Evolutionary conservation across 1,140 invertebrate genomes (phyloP), one percentile per base, ranked within the genome.

Genomic region (Drosophila nannoptera): DNA sequence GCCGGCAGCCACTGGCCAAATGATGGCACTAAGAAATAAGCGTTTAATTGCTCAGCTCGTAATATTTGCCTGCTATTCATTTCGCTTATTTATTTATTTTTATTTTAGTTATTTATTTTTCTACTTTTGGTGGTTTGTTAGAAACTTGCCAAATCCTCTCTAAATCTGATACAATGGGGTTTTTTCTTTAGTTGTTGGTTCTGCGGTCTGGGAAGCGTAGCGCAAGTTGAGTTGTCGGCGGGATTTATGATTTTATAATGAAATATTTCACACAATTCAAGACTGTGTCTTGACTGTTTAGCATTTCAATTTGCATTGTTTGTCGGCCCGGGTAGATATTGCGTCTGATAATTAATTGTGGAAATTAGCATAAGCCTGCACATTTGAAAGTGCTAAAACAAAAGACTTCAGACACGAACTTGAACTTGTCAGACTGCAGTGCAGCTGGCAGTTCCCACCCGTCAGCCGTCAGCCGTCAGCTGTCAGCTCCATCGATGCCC

Each of bases 211-310:
- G 67, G 78, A 83, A 82, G 64, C 61, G 8, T 29, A 22, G 46
- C 29, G 35, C 43, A 14, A 77, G 69, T 40, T 55, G 45, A 78
- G 67, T 54, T 54, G 66, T 63, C 61, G 54, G 63, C 36, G 63
- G 36, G 49, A 68, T 59, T 76, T 78, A 70, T 84, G 73, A 76
- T 65, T 83, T 84, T 73, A 70, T 80, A 76, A 76, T 76, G 55
- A 63, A 38, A 73, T 69, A 80, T 75, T 83, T 83, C 78, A 84
- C 80, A 84, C 76, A 83, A 75, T 84, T 83, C 73, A 54, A 16
- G 36, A 16, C 7, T 12, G 49, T 22, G 22, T 76, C 73, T 58
- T 50, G 73, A 78, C 64, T 84, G 76, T 63, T 84, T 68, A 68
- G 61, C 78, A 80, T 73, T 67, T 84, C 40, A 80, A 83, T 84